Evolutionary conservation across 1,140 invertebrate species (phyloP), one percentile per base, ranked within the genome.

Genomic region (Drosophila lini): DNA sequence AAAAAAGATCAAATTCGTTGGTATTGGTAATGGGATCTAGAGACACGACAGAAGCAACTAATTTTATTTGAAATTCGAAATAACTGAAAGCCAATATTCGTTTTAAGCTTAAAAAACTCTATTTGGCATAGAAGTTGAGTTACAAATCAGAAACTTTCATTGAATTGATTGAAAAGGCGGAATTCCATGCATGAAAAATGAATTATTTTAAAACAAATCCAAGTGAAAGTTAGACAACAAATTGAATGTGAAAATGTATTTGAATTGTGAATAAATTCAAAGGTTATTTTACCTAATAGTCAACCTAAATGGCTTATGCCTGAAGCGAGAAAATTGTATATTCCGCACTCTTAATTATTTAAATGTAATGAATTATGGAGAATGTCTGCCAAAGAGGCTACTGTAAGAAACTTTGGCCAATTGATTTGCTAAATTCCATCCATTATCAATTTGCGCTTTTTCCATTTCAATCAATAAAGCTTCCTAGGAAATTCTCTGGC

Each of bases 1-100:
- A 40, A 71, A 58, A 40, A 19, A 15, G 25, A 52, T 53, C 40
- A 74, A 62, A 67, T 41, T 59, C 55, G 22, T 22, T 22, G 11
- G 11, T 53, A 78, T 77, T 78, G 58, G 47, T 63, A 77, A 77
- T 77, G 41, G 64, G 53, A 78, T 70, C 25, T 53, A 34, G 34
- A 22, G 44, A 13, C 44, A 47, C 44, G 0, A 5, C 22, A 47
- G 0, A 13, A 8, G 8, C 9, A 52, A 45, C 6, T 4, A 19
- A 48, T 38, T 63, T 42, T 36, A 48, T 60, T 40, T 42, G 36
- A 59, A 55, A 67, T 55, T 41, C 36, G 44, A 65, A 65, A 42
- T 15, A 25, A 22, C 41, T 22, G 6, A 42, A 32, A 40, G 10
- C 11, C 28, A 19, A 40, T 60, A 19, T 56, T 19, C 45, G 13